These are phyloP conservation scores for Salvelinus sp. DNA, from an alignment of 2,113 vertebrate genomes.

Conservation along the genomic window DNA sequence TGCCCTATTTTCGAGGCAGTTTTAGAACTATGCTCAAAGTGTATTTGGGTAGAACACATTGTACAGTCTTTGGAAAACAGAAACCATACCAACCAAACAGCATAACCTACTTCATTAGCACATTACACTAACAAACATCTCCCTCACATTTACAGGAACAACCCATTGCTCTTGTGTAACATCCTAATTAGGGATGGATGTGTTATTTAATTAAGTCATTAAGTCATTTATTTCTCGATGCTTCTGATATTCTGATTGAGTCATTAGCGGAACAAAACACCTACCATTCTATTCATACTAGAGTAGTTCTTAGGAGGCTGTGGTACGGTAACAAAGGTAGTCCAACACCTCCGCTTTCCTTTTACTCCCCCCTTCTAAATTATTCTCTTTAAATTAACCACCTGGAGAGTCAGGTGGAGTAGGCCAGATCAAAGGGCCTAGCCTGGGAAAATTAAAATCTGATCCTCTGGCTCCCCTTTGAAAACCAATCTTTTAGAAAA, in stretches of 20 bases:
- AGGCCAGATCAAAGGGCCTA: constrained; percentile 60
- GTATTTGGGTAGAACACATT: too few relatives aligned
- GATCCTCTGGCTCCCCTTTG: constrained; percentile 52
- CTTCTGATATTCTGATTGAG: not conserved
- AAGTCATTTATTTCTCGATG: not conserved
- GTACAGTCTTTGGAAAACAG: too few relatives aligned
- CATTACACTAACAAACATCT: too few relatives aligned
- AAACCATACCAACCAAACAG: too few relatives aligned
- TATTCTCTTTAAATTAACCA: constrained; percentile 55
- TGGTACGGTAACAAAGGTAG: constrained; percentile 26
- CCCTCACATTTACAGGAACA: too few relatives aligned
- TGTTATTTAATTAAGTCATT: not conserved
- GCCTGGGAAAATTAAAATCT: constrained; percentile 63
- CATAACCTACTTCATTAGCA: too few relatives aligned
- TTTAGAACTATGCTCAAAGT: not conserved
- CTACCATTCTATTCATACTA: not conserved
- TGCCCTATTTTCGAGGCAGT: not conserved
- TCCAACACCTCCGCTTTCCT: not conserved
- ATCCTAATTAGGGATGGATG: not conserved
- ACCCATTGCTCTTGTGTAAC: not conserved
- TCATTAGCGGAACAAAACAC: not conserved
- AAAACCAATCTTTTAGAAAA: constrained; percentile 59
- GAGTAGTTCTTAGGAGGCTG: constrained; percentile 10
- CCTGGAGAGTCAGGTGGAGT: constrained; percentile 34
- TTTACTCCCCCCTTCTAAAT: constrained; percentile 31